Evolutionary conservation across 2,888 invertebrate genomes (phyloP), one percentile per base, ranked within the genome.

Genomic region (Euzophera pinguis): DNA sequence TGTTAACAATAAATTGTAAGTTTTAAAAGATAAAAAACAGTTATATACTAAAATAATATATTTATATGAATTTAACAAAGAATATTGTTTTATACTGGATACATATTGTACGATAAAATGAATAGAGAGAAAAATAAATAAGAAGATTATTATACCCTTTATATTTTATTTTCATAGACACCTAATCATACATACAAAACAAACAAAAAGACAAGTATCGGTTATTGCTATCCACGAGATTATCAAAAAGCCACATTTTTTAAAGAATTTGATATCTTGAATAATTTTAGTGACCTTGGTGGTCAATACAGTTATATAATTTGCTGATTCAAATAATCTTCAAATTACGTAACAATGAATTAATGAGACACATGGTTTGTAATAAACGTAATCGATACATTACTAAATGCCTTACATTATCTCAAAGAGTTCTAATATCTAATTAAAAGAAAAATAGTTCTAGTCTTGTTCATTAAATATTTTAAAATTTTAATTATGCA

Each of bases 31-130:
- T 84, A 76, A 75, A 75, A 66, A 84, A 83, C 87, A 85, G 86
- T 87, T 88, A 87, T 89, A 88, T 89, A 88, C 81, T 87, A 87
- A 87, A 81, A 80, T 89, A 89, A 89, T 90, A 89, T 89, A 90
- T 90, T 89, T 89, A 87, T 89, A 90, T 88, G 75, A 86, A 84
- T 87, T 84, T 90, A 89, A 90, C 88, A 89, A 88, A 89, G 84
- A 84, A 85, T 87, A 90, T 89, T 88, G 88, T 90, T 90, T 90
- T 90, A 84, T 90, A 90, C 84, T 81, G 83, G 82, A 84, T 83
- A 84, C 86, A 83, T 89, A 88, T 84, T 89, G 88, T 89, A 89
- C 86, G 72, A 85, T 78, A 81, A 79, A 78, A 74, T 71, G 73
- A 75, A 73, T 64, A 73, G 73, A 75, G 79, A 84, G 75, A 80